phyloP scores from a whole-genome alignment of 2,888 invertebrate genomes.

The Ectemnius cavifrons region DNA sequence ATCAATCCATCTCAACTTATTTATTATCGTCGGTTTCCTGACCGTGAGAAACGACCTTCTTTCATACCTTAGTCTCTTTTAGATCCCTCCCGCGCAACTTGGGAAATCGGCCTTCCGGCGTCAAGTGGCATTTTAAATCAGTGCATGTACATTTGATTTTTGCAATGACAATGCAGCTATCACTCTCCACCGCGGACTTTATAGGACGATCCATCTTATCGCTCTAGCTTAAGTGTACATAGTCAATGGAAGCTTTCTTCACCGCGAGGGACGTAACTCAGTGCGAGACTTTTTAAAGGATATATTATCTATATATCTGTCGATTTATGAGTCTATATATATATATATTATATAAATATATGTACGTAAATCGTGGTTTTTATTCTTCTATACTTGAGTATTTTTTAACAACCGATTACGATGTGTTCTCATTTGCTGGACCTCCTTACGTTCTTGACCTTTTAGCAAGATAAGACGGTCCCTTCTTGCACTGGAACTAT shows the following conservation, averaged over 20 bases:
- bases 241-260: slow-evolving; percentile 24
- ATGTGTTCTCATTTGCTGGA: too few relatives aligned
- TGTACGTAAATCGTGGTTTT: slow-evolving; percentile 18
- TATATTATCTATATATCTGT: not conserved
- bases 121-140: slow-evolving; percentile 61
- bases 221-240: slow-evolving; percentile 38
- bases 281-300: slow-evolving; percentile 18
- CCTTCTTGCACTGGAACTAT: too few relatives aligned
- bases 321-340: not conserved
- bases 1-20: slow-evolving; percentile 70
- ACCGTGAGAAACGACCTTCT: slow-evolving; percentile 9
- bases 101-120: slow-evolving; percentile 37
- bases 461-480: too few relatives aligned
- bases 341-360: not conserved
- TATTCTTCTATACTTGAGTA: slow-evolving; percentile 19
- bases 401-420: slow-evolving; percentile 11
- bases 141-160: slow-evolving; percentile 49
- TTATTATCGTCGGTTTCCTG: slow-evolving; percentile 60
- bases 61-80: slow-evolving; percentile 9
- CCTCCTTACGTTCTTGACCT: too few relatives aligned
- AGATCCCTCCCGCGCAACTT: not conserved
- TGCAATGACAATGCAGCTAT: slow-evolving; percentile 36
- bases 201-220: slow-evolving; percentile 21
- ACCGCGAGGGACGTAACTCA: slow-evolving; percentile 30
- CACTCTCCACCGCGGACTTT: slow-evolving; percentile 14